Evolutionary conservation across 2,888 invertebrate species (phyloP).

Genomic region (Trissonchulus sp.): DNA sequence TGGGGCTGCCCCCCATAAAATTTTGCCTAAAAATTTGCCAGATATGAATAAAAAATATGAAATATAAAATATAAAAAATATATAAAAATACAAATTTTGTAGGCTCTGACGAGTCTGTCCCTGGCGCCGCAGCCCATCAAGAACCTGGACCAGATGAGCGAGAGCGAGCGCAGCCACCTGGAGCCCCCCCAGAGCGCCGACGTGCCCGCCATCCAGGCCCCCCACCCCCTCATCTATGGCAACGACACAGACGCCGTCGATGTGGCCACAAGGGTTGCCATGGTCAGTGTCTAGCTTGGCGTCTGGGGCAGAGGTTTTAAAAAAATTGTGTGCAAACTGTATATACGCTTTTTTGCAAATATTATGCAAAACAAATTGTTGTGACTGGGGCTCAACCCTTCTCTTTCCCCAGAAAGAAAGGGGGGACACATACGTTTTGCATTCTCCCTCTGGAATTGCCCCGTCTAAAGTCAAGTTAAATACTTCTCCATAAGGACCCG

Average conservation of each 20-base stretch:
- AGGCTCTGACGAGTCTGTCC: slow-evolving; percentile 75
- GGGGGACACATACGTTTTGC: too few species aligned
- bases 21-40: too few species aligned
- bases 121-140: slow-evolving; percentile 58
- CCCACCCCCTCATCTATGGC: background rate
- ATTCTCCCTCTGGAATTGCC: too few species aligned
- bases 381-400: too few species aligned
- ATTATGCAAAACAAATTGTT: too few species aligned
- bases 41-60: too few species aligned
- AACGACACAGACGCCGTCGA: slow-evolving; percentile 90
- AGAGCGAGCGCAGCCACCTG: background rate
- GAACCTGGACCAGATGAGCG: slow-evolving; percentile 53
- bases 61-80: too few species aligned
- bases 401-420: too few species aligned
- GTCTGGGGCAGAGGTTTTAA: slow-evolving; percentile 9
- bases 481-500: too few species aligned
- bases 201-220: background rate
- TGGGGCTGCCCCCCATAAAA: too few species aligned
- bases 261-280: slow-evolving; percentile 91
- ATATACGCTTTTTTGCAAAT: slow-evolving; percentile 21
- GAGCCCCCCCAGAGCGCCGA: background rate
- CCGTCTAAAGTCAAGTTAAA: too few species aligned
- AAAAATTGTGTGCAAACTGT: slow-evolving; percentile 26
- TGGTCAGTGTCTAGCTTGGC: slow-evolving; percentile 66
- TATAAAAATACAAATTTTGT: too few species aligned